phyloP scores from a whole-genome alignment of 2,888 invertebrate species.

The Anthophora plumipes region DNA sequence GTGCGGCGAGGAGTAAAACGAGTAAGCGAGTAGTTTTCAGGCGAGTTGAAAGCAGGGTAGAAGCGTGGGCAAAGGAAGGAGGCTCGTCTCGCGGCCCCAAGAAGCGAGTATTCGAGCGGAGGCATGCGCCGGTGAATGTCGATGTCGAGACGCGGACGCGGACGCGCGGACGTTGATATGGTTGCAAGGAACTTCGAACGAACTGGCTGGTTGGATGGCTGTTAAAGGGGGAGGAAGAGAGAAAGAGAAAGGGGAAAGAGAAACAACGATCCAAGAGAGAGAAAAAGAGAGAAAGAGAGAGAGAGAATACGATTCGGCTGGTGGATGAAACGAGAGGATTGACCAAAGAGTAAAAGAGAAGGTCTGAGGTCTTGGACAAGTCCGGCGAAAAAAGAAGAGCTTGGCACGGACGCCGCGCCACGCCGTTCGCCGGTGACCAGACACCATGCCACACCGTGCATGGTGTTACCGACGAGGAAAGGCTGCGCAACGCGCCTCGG shows the following conservation, averaged over 20 bases:
- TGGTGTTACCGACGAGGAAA: slow-evolving; percentile 48
- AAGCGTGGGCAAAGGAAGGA: slow-evolving; percentile 13
- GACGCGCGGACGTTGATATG: slow-evolving; percentile 68
- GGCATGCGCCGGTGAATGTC: slow-evolving; percentile 69
- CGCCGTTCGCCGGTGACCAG: slow-evolving; percentile 64
- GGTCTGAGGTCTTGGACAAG: slow-evolving; percentile 60
- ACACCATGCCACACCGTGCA: slow-evolving; percentile 50
- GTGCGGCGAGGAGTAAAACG: slow-evolving; percentile 32
- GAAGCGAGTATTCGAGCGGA: slow-evolving; percentile 56
- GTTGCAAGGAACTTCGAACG: slow-evolving; percentile 49
- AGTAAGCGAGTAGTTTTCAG: slow-evolving; percentile 1
- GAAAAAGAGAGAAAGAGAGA: background rate
- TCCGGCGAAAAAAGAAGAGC: slow-evolving; percentile 64
- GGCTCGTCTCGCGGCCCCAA: slow-evolving; percentile 31
- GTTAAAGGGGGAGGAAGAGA: background rate
- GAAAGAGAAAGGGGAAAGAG: slow-evolving; percentile 7
- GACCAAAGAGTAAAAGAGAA: slow-evolving; percentile 38
- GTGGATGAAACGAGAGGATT: slow-evolving; percentile 34
- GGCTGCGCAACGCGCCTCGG: slow-evolving; percentile 33
- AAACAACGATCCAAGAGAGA: background rate
- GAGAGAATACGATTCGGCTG: slow-evolving; percentile 46
- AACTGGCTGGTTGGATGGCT: slow-evolving; percentile 1
- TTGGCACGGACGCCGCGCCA: slow-evolving; percentile 58
- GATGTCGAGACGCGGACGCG: slow-evolving; percentile 71
- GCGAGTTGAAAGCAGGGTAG: background rate